Evolutionary conservation across 2,888 invertebrate species (phyloP).

Genomic region (Caenorhabditis sulstoni): DNA sequence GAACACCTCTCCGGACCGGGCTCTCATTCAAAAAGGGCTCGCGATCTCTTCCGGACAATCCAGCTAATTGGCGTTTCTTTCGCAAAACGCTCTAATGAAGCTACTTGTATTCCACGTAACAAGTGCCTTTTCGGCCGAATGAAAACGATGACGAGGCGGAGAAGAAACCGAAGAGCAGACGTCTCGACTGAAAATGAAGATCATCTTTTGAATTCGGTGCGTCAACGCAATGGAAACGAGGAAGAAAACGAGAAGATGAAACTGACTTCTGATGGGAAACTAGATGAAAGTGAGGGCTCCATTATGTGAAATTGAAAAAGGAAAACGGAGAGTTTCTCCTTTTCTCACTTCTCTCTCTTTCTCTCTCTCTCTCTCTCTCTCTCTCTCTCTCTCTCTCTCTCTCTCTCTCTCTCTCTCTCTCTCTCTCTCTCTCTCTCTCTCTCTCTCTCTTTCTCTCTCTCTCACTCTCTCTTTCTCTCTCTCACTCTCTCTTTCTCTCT

Average conservation of each 20-base stretch:
- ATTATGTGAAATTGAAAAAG: constrained; percentile 5
- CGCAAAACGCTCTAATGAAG: constrained; percentile 1
- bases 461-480: not conserved
- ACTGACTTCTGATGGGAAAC: constrained; percentile 11
- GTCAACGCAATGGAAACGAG: too few species aligned
- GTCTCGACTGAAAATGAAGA: not conserved
- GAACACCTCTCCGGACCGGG: not conserved
- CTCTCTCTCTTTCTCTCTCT: not conserved
- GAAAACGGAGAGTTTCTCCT: not conserved
- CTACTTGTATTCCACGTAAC: constrained; percentile 1
- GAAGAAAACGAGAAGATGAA: not conserved
- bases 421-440: not conserved
- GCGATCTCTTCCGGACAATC: not conserved
- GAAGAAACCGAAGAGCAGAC: not conserved
- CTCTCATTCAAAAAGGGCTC: constrained; percentile 4
- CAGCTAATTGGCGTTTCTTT: not conserved
- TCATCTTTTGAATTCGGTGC: not conserved
- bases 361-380: not conserved
- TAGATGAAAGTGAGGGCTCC: constrained; percentile 7
- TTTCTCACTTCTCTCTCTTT: not conserved
- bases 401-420: not conserved
- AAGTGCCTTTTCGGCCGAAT: not conserved
- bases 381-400: not conserved
- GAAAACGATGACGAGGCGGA: not conserved
- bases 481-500: not conserved